Base-by-base conservation (phyloP, 2,113 vertebrate genomes). In the Mesoclemmys tuberculata region DNA sequence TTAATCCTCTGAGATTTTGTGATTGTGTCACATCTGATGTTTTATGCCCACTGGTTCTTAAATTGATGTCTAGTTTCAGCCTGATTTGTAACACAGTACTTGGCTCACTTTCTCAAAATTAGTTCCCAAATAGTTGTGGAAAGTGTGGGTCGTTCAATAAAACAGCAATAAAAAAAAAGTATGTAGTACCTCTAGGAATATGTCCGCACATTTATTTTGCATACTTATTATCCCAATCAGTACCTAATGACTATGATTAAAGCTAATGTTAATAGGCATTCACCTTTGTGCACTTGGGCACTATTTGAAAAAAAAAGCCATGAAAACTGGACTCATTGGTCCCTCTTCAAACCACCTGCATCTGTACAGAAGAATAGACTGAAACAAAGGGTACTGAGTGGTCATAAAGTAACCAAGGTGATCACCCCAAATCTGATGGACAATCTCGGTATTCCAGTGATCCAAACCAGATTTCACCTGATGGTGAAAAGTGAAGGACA, bases 31-130 rank as follows among this genome's bases (percentile, higher is more conserved):
- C 75, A 83, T 71, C 41, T 5, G 2, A 46, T 83, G 48, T 80
- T 58, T 87, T 55, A 38, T 84, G 75, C 48, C 87, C 80, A 5
- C 7, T 51, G 11, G 82, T 84, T 84, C 80, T 85, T 27, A 77
- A 86, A 77, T 87, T n/a, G 90, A 64, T 89, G 88, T 44, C 68
- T 91, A 44, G 55, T 92, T 91, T 90, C 61, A 83, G 8, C 82
- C 35, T 51, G 58, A 38, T 64, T 21, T 56, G 83, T 74, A 80
- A 27, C 44, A 71, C 48, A 80, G n/a, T 31, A 75, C 44, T 41
- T 86, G 91, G 41, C 49, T 87, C 27, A 21, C 77, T 93, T 91
- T 87, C 79, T 88, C 46, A 79, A 89, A 82, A 92, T 87, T 85
- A 91, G 85, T 83, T 56, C 83, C 46, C 48, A 90, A 93, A 56